Base-by-base conservation (phyloP, 2,888 invertebrate species). In the Saturnia pavonia region DNA sequence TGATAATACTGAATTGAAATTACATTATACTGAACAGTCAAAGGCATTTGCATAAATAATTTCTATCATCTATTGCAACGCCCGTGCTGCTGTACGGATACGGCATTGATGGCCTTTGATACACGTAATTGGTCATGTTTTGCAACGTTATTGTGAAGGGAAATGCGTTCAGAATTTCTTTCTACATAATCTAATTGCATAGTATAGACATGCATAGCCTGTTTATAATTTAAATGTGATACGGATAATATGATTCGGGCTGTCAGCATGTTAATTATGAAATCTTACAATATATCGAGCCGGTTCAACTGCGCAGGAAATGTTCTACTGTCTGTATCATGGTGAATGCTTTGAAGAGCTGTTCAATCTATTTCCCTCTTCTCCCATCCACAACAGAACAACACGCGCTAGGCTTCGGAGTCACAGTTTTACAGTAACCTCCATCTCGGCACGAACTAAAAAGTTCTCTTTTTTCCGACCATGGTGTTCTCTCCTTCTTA, bases 11-110 rank as follows among this genome's bases (percentile, higher is more conserved):
- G 12, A 25, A 34, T 19, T 70, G 6, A 14, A 40, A 22, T 40
- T 9, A 12, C 25, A 43, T 42, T 43, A 42, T 57, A 22, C 51
- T n/a, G 16, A 48, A 22, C 27, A 60, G 45, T 40, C 68, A 74
- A 72, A 72, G 74, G 72, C 71, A 43, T 75, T n/a, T 75, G 70
- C 74, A 69, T 51, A 72, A 74, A 72, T n/a, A 16, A 70, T 70
- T 71, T 74, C 67, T 51, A 72, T 69, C 60, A 66, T 45, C 42
- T 73, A 70, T 69, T 68, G 73, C 67, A 74, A 71, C 67, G 43
- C 34, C 34, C 34, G 34, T 34, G 6, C 34, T 34, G 34, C 6
- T 25, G n/a, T 14, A 70, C 67, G 57, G 68, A 71, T 70, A 69
- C 27, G 66, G 60, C n/a, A 57, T 27, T 43, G 69, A 65, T 51